A percentile compares a stretch with the other conserved stretches of the same genome.
Conservation (phyloP, 1,140 invertebrate genomes). For the Nasonia vitripennis region DNA sequence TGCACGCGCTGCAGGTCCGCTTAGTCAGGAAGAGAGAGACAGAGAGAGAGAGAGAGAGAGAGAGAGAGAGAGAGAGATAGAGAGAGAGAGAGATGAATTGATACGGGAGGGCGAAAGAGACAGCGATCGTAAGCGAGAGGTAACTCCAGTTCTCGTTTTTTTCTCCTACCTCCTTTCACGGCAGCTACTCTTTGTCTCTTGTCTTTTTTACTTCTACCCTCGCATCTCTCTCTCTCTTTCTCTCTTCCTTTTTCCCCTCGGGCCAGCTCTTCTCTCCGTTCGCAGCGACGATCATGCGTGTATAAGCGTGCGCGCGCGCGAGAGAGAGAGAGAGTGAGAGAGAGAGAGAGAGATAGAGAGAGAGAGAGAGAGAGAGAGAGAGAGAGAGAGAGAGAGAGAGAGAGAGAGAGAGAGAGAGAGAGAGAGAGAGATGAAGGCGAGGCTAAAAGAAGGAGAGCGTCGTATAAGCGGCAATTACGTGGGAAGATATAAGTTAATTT, state of each 20-base stretch:
- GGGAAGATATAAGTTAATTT: constrained; percentile 58
- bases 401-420: background rate
- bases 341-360: background rate
- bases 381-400: constrained; percentile 5
- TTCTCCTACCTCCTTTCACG: background rate
- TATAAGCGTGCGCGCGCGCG: background rate
- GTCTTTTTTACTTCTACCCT: background rate
- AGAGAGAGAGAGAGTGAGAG: background rate
- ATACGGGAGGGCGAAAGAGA: background rate
- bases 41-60: background rate
- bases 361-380: background rate
- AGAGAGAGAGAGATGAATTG: background rate
- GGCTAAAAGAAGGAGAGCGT: constrained; percentile 18
- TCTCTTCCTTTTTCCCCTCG: background rate
- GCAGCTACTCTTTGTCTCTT: background rate
- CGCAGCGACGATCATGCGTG: background rate
- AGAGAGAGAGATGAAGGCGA: constrained; percentile 10
- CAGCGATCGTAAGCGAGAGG: background rate
- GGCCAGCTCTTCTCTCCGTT: background rate
- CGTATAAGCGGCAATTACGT: constrained; percentile 50
- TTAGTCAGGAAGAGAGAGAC: background rate
- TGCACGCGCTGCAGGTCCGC: background rate
- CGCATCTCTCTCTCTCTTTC: background rate
- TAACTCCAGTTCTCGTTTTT: background rate
- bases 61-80: background rate